Conservation (phyloP, 2,888 invertebrate genomes). For the Esperia sulphurella region DNA sequence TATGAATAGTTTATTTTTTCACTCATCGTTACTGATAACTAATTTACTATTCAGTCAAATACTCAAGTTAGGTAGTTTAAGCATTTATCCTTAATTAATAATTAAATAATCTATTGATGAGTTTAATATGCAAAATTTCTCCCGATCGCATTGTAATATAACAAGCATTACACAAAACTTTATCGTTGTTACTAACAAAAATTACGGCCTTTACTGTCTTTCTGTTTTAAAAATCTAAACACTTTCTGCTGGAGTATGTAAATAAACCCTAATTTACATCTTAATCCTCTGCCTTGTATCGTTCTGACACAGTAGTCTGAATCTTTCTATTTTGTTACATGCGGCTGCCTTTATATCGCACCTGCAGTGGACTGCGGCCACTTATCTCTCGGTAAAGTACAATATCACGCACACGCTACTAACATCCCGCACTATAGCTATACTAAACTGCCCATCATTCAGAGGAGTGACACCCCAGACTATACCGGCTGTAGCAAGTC, state of each 20-base stretch:
- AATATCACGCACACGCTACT: slow-evolving; percentile 82
- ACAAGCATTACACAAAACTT: slow-evolving; percentile 6
- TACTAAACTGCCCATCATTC: slow-evolving; percentile 56
- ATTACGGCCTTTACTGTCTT: background rate
- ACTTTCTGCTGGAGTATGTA: slow-evolving; percentile 7
- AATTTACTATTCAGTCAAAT: no score
- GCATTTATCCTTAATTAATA: no score
- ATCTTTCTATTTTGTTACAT: slow-evolving; percentile 79
- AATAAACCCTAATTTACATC: slow-evolving; percentile 2
- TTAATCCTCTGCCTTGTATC: slow-evolving; percentile 15
- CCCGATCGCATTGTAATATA: slow-evolving; percentile 6
- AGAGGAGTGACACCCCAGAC: slow-evolving; percentile 60
- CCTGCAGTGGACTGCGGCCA: slow-evolving; percentile 82
- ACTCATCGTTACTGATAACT: no score
- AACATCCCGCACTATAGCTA: slow-evolving; percentile 68
- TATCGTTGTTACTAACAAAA: slow-evolving; percentile 34
- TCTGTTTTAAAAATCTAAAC: slow-evolving; percentile 1
- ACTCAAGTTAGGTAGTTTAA: no score
- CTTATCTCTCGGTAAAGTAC: slow-evolving; percentile 84
- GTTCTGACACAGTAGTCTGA: slow-evolving; percentile 45
- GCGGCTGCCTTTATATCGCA: slow-evolving; percentile 79
- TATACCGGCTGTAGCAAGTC: slow-evolving; percentile 43
- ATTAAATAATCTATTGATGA: no score
- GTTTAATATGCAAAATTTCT: background rate
- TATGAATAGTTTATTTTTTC: no score